These are phyloP conservation scores for Gobionotothen gibberifrons DNA, from an alignment of 2,797 vertebrate genomes.

Conservation along the genomic window DNA sequence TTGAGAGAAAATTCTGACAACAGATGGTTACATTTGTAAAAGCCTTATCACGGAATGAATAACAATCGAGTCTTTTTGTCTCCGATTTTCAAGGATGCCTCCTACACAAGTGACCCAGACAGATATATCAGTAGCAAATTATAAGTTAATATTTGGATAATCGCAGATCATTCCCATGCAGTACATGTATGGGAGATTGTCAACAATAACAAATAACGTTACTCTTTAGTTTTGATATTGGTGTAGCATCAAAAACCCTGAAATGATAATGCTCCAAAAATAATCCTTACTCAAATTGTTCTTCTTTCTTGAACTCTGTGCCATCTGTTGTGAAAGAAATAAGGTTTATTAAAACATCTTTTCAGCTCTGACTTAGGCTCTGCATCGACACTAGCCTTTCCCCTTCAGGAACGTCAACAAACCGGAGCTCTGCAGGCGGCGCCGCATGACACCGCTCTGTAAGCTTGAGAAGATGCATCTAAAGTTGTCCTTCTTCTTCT, in stretches of 20 bases:
- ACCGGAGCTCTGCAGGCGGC: slow-evolving; percentile 32
- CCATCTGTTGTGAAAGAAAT: background rate
- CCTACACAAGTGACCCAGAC: slow-evolving; percentile 28
- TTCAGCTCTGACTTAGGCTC: slow-evolving; percentile 18
- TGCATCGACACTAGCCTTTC: slow-evolving; percentile 2
- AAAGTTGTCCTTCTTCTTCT: slow-evolving; percentile 16
- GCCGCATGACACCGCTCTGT: slow-evolving; percentile 33
- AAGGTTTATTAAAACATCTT: slow-evolving; percentile 12
- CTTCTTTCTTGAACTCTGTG: background rate
- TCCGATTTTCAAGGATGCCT: background rate
- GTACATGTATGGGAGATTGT: background rate
- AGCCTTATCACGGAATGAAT: slow-evolving; percentile 22
- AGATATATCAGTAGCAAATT: slow-evolving; percentile 26
- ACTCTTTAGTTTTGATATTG: background rate
- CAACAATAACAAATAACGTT: background rate
- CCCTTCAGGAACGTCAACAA: slow-evolving; percentile 4
- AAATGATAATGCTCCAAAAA: background rate
- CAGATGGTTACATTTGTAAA: slow-evolving; percentile 33
- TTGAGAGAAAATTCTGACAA: slow-evolving; percentile 26
- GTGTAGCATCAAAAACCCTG: background rate
- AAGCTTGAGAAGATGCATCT: slow-evolving; percentile 17
- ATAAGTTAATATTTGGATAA: slow-evolving; percentile 3
- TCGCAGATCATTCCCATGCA: background rate
- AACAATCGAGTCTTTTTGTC: slow-evolving; percentile 7
- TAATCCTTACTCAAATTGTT: background rate